Evolutionary conservation across 2,113 vertebrate genomes (phyloP).

Genomic region (Excalfactoria chinensis): DNA sequence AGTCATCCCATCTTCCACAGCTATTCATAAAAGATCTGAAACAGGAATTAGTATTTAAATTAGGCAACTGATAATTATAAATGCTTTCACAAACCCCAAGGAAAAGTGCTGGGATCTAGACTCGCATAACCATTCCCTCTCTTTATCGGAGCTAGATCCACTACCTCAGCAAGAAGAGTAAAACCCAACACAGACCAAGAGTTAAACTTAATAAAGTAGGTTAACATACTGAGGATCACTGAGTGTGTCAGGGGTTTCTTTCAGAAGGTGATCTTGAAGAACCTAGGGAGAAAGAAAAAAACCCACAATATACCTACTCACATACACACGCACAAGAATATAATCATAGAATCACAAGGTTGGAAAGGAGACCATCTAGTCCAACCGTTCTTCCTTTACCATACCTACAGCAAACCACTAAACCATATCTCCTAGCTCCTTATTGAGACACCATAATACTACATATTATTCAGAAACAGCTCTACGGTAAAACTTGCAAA

Average conservation of each 20-base stretch:
- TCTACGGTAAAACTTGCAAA: neutral
- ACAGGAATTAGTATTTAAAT: neutral
- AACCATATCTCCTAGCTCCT: too few relatives aligned
- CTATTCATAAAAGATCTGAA: neutral
- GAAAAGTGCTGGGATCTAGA: neutral
- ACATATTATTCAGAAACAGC: neutral
- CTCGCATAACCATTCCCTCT: neutral
- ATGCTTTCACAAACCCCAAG: neutral
- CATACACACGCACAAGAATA: neutral
- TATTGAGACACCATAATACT: too few relatives aligned
- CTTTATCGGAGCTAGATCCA: neutral
- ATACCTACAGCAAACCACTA: too few relatives aligned
- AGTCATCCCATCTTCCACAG: neutral
- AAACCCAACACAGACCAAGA: neutral
- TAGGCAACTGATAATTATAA: neutral
- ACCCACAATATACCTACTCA: neutral
- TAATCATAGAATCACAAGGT: too few relatives aligned
- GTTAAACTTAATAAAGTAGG: neutral
- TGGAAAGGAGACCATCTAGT: too few relatives aligned
- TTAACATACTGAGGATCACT: conserved; percentile 92
- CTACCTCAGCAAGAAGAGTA: neutral
- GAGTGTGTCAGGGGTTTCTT: conserved; percentile 92
- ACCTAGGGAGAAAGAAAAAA: conserved; percentile 76
- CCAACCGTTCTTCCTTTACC: too few relatives aligned
- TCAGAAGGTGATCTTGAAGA: conserved; percentile 92